Conservation (phyloP, 2,797 vertebrate genomes). For the Cirrhinus molitorella region DNA sequence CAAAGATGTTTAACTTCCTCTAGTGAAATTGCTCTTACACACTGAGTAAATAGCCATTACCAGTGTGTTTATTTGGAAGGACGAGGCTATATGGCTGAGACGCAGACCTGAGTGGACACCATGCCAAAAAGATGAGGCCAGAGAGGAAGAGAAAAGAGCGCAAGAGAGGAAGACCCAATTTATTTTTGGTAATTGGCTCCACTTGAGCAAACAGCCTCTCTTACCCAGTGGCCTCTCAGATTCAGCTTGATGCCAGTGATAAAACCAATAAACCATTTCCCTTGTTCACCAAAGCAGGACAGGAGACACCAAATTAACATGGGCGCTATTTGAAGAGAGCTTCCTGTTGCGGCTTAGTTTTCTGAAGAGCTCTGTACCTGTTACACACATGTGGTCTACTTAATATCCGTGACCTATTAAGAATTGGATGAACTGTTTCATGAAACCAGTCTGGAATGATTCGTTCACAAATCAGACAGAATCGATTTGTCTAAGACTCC, state of each 20-base stretch:
- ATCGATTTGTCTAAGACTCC: not conserved
- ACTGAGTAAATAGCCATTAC: constrained; percentile 82
- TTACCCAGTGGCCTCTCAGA: constrained; percentile 72
- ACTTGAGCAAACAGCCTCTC: constrained; percentile 83
- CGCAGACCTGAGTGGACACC: constrained; percentile 74
- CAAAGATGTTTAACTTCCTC: constrained; percentile 83
- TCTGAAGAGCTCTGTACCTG: constrained; percentile 51
- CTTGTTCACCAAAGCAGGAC: constrained; percentile 62
- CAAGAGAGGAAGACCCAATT: constrained; percentile 80
- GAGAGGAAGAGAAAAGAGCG: constrained; percentile 66
- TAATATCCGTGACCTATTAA: not conserved
- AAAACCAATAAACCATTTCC: constrained; percentile 63
- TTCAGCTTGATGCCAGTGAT: constrained; percentile 67
- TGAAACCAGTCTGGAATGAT: not conserved
- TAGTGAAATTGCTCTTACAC: constrained; percentile 76
- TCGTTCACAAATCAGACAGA: not conserved
- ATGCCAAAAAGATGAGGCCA: constrained; percentile 70
- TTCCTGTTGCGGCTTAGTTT: constrained; percentile 59
- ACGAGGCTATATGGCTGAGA: constrained; percentile 69
- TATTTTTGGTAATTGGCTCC: constrained; percentile 85
- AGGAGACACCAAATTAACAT: constrained; percentile 60
- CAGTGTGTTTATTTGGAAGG: constrained; percentile 82
- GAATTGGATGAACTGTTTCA: not conserved
- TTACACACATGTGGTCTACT: constrained; percentile 7
- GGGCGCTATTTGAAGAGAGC: constrained; percentile 45